Conservation (phyloP, 1,140 invertebrate species). For the Rhyzopertha dominica region DNA sequence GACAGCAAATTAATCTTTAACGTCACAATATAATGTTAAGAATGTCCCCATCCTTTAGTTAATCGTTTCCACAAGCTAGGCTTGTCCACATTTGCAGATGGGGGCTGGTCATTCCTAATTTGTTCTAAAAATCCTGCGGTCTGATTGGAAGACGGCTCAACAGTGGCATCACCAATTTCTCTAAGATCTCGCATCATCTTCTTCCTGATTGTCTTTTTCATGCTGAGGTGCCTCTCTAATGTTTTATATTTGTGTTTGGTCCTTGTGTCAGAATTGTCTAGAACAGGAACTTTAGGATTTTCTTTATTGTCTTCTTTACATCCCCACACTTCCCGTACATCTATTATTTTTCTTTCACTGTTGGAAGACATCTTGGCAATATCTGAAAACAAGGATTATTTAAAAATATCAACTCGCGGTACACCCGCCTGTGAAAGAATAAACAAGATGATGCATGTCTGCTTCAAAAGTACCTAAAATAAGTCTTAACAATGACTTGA, state of each 20-base stretch:
- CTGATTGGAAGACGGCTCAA: constrained; percentile 24
- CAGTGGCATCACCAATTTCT: constrained; percentile 40
- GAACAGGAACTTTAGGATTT: constrained; percentile 24
- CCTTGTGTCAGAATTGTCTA: constrained; percentile 26
- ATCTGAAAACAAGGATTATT: constrained; percentile 19
- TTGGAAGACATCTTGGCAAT: constrained; percentile 36
- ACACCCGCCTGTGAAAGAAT: constrained; percentile 4
- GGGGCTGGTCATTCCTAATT: constrained; percentile 43
- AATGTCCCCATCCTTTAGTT: constrained; percentile 44
- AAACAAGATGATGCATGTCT: neutral
- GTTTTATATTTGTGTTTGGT: constrained; percentile 55
- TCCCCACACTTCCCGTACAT: constrained; percentile 42
- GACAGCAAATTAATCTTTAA: neutral
- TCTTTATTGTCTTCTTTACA: constrained; percentile 37
- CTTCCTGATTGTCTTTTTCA: constrained; percentile 82
- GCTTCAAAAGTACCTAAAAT: constrained; percentile 4
- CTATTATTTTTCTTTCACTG: constrained; percentile 40
- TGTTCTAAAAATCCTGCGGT: constrained; percentile 42
- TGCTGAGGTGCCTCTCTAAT: constrained; percentile 72
- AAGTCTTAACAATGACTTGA: constrained; percentile 14
- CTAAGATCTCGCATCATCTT: constrained; percentile 78
- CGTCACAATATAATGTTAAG: constrained; percentile 17
- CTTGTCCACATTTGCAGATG: constrained; percentile 43
- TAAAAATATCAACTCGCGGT: constrained; percentile 1
- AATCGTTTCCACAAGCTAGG: constrained; percentile 44